Base-by-base conservation (phyloP, 1,140 invertebrate genomes). In the Drosophila chauvacae region DNA sequence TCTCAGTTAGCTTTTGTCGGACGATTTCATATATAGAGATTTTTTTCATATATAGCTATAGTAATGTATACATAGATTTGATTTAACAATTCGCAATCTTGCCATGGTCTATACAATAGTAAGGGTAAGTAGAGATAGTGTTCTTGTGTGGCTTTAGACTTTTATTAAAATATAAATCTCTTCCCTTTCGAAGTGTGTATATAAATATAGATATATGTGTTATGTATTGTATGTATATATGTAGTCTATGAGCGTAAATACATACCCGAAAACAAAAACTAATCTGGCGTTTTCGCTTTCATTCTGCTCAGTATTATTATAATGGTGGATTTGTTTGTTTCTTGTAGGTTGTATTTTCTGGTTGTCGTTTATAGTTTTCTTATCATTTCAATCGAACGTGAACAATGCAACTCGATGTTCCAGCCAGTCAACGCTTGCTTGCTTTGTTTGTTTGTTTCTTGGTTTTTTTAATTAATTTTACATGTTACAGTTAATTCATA, bases 141-240 rank as follows among this genome's bases (percentile, higher is more conserved):
- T 59, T 61, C 63, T 60, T 58, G 51, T 64, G 60, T 64, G 47
- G 48, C 47, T 45, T 88, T 88, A 74, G 70, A 80, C 79, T 77
- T 87, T 62, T 87, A 82, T 73, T 87, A 85, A 85, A 85, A 85
- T 85, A 85, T 85, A 85, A 85, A 85, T 80, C 64, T 85, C 74
- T 77, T 81, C 60, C 68, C 53, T 30, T 59, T 58, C 39, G 41
- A 61, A 59, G 48, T 42, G 45, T 72, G 23, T 80, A 72, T 84
- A 66, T 78, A 74, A 59, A 81, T 84, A 66, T 74, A 79, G 33
- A 55, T 72, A 55, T 81, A 55, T 74, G 41, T 74, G 20, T 45
- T 70, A 50, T 58, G 62, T 68, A 69, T 23, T 68, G 57, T 55
- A 70, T 53, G 30, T 53, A 50, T 50, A n/a, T 23, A 51, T 83